These are phyloP conservation scores for Venusia cambrica DNA, from an alignment of 2,888 invertebrate species.

Conservation along the genomic window DNA sequence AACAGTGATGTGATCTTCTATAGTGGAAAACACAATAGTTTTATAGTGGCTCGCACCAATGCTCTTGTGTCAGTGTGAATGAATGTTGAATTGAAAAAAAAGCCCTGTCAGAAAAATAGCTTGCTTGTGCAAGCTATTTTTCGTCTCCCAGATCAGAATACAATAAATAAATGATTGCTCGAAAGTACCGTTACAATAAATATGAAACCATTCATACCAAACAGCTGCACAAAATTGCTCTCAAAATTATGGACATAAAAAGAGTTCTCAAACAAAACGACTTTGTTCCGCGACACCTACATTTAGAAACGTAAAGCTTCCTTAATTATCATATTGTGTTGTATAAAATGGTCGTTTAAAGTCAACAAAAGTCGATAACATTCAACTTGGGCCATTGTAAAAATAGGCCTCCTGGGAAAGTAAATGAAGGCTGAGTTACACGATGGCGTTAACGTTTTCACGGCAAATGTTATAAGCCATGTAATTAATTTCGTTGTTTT, in stretches of 20 bases:
- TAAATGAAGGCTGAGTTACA: slow-evolving; percentile 38
- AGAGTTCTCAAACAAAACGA: slow-evolving; percentile 18
- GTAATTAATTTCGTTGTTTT: too few species aligned
- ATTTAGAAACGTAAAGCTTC: slow-evolving; percentile 45
- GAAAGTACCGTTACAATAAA: slow-evolving; percentile 1
- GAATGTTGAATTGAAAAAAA: too few species aligned
- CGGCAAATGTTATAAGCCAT: too few species aligned
- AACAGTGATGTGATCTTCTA: too few species aligned
- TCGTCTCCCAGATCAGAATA: too few species aligned
- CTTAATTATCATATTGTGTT: slow-evolving; percentile 74
- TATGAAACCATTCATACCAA: slow-evolving; percentile 2
- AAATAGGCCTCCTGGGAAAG: slow-evolving; percentile 56
- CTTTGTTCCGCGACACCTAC: slow-evolving; percentile 32
- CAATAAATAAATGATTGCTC: too few species aligned
- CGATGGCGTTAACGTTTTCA: slow-evolving; percentile 14
- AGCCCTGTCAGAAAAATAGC: too few species aligned
- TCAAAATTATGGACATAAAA: slow-evolving; percentile 14
- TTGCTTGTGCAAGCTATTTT: too few species aligned
- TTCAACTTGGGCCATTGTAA: slow-evolving; percentile 60
- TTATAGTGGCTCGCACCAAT: too few species aligned
- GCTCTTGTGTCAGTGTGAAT: too few species aligned
- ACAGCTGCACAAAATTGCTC: slow-evolving; percentile 10
- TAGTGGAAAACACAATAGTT: too few species aligned
- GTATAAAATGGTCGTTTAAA: slow-evolving; percentile 75
- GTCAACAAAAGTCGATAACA: slow-evolving; percentile 68